Conservation (phyloP, 2,888 invertebrate species). For the Pelosia muscerda region DNA sequence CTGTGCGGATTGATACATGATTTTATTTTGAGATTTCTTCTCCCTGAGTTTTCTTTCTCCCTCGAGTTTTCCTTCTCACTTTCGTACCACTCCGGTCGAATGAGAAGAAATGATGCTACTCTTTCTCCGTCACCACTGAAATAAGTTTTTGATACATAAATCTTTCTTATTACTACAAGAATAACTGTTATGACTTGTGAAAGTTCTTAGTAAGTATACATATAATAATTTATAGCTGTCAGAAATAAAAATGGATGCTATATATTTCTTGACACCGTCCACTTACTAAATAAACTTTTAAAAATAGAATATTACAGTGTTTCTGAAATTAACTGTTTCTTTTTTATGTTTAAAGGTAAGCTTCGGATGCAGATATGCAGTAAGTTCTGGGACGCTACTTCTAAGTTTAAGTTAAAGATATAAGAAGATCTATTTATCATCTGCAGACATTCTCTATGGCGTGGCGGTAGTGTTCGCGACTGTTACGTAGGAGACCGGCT, state of each 20-base stretch:
- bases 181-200: background rate
- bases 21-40: too few relatives aligned
- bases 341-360: slow-evolving; percentile 15
- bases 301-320: background rate
- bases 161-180: background rate
- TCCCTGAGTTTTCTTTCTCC: too few relatives aligned
- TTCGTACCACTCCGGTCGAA: too few relatives aligned
- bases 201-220: background rate
- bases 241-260: background rate
- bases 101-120: too few relatives aligned
- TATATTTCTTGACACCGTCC: slow-evolving; percentile 3
- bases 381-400: background rate
- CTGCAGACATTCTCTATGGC: too few relatives aligned
- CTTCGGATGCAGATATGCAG: background rate
- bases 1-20: too few relatives aligned
- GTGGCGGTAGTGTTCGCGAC: too few relatives aligned
- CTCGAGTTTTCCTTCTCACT: too few relatives aligned
- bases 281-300: background rate
- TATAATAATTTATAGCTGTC: background rate
- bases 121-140: too few relatives aligned
- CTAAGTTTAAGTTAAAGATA: background rate
- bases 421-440: too few relatives aligned
- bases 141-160: too few relatives aligned
- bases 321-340: background rate
- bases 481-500: too few relatives aligned